Conservation (phyloP, 2,888 invertebrate species). For the Thereva nobilitata region DNA sequence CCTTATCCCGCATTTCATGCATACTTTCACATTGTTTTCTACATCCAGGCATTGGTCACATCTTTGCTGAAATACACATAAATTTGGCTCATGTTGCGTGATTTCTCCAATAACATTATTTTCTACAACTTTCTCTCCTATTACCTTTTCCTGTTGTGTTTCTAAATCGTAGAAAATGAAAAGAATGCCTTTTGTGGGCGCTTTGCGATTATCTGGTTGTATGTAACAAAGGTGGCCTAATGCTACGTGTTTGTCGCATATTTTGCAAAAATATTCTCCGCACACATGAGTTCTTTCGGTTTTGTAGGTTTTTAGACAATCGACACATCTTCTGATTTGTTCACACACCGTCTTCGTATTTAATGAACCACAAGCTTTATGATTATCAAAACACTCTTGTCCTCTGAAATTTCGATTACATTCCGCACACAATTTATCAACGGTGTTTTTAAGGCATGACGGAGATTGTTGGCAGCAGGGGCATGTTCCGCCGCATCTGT, state of each 20-base stretch:
- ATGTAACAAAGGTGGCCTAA: constrained; percentile 15
- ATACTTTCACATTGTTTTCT: no score
- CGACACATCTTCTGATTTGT: constrained; percentile 1
- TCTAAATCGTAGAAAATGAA: constrained; percentile 25
- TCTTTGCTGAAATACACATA: background rate
- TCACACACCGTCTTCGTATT: constrained; percentile 6
- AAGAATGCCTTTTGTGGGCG: constrained; percentile 11
- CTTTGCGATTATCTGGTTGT: constrained; percentile 11
- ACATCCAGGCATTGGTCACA: background rate
- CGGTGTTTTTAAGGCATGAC: background rate
- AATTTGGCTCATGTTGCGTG: background rate
- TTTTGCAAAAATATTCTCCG: constrained; percentile 27
- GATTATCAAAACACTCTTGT: constrained; percentile 14
- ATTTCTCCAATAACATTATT: background rate
- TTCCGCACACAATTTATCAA: background rate
- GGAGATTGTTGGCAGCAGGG: constrained; percentile 24
- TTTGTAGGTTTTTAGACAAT: constrained; percentile 13
- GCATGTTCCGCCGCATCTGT: constrained; percentile 19
- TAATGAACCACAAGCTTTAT: constrained; percentile 4
- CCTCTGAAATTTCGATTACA: constrained; percentile 9
- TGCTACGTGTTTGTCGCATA: constrained; percentile 13
- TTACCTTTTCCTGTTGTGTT: constrained; percentile 11
- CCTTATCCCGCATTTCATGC: background rate
- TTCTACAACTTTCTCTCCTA: constrained; percentile 4
- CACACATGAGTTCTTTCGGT: background rate